These are phyloP conservation scores for Fregetta grallaria DNA, from an alignment of 2,113 vertebrate species.

Conservation along the genomic window DNA sequence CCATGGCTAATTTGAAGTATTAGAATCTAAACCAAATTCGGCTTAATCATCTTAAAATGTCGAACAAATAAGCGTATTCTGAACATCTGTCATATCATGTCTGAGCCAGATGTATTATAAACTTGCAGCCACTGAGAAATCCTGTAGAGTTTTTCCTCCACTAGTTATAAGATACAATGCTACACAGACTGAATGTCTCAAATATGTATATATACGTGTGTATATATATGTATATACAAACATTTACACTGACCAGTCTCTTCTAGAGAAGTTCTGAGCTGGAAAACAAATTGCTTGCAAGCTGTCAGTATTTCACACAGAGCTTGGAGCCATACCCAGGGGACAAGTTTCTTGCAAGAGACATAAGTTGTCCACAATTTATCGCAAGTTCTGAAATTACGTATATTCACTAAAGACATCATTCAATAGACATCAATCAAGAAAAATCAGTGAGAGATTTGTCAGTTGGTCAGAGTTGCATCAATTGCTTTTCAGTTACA, in stretches of 20 bases:
- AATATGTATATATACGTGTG: not conserved
- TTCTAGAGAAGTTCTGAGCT: not conserved
- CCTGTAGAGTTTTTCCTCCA: not conserved
- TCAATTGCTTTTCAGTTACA: not conserved
- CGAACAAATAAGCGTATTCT: not conserved
- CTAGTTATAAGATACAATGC: not conserved
- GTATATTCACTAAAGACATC: not conserved
- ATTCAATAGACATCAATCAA: not conserved
- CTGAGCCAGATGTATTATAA: conserved; percentile 6
- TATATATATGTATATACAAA: not conserved
- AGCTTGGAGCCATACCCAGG: not conserved
- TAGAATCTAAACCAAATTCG: not conserved
- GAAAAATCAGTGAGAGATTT: not conserved
- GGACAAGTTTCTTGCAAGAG: not conserved
- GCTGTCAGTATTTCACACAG: not conserved
- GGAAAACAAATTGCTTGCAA: not conserved
- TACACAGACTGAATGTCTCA: not conserved
- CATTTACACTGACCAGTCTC: not conserved
- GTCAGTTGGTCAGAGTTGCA: not conserved
- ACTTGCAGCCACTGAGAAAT: not conserved
- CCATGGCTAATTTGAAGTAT: conserved; percentile 16
- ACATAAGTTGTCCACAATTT: not conserved
- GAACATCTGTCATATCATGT: not conserved
- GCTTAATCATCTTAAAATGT: conserved; percentile 9
- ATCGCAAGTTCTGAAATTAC: not conserved